Conservation (phyloP, 2,888 invertebrate species). For the Chaetogeoica ovagalla region DNA sequence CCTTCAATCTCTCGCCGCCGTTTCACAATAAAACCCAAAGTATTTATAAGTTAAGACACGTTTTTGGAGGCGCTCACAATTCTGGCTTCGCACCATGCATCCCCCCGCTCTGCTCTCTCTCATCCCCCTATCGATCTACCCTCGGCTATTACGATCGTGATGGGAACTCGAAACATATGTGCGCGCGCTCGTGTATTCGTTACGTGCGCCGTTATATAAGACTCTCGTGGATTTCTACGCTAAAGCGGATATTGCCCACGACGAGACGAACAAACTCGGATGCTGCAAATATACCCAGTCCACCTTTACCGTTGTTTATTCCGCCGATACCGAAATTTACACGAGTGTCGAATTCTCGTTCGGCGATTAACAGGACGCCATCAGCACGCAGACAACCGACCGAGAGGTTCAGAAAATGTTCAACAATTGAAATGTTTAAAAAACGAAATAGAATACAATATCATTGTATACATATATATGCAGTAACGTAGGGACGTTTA, state of each 20-base stretch:
- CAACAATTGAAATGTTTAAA: no score
- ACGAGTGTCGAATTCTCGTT: background rate
- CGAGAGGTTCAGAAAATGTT: no score
- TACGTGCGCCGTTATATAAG: background rate
- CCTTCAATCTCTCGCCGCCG: background rate
- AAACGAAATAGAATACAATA: no score
- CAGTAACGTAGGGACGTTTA: no score
- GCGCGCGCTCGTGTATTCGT: slow-evolving; percentile 31
- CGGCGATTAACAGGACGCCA: no score
- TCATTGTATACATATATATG: no score
- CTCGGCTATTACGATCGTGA: background rate
- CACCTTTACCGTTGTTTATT: no score
- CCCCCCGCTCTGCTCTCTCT: background rate
- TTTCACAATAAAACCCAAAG: background rate
- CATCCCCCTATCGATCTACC: background rate
- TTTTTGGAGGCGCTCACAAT: slow-evolving; percentile 18
- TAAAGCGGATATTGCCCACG: background rate
- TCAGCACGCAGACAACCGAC: no score
- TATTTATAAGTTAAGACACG: slow-evolving; percentile 48
- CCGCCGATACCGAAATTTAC: background rate
- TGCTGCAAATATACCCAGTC: background rate
- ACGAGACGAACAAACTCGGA: background rate
- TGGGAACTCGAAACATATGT: slow-evolving; percentile 12
- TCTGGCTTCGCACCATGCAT: background rate
- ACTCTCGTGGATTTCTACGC: background rate